Conservation (phyloP, 2,113 vertebrate species). For the Brachionichthys hirsutus region DNA sequence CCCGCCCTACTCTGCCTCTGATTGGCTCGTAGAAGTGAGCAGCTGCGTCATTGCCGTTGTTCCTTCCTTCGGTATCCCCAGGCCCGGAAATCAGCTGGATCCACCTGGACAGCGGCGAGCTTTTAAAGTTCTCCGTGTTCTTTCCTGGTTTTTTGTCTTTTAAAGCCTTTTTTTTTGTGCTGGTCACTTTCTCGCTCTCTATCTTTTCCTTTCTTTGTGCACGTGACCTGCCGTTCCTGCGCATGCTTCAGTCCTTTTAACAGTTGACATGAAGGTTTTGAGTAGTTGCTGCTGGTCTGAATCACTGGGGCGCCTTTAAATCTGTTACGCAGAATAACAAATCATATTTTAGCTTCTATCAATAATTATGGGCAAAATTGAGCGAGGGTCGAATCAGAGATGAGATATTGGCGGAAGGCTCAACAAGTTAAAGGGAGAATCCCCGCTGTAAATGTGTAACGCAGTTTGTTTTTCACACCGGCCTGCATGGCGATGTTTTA, state of each 20-base stretch:
- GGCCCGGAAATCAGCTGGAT: too few relatives aligned
- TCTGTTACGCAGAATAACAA: background rate
- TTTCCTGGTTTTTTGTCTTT: slow-evolving; percentile 21
- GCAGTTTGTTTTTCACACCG: background rate
- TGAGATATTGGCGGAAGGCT: background rate
- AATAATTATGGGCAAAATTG: slow-evolving; percentile 11
- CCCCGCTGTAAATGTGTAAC: background rate
- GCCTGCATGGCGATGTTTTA: slow-evolving; percentile 13
- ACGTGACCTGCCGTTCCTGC: too few relatives aligned
- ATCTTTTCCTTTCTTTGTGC: background rate
- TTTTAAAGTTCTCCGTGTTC: slow-evolving; percentile 23
- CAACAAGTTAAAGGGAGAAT: background rate
- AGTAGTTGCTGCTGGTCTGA: background rate
- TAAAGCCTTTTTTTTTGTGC: slow-evolving; percentile 11
- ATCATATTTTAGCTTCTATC: slow-evolving; percentile 4
- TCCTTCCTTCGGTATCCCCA: too few relatives aligned
- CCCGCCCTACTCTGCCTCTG: too few relatives aligned
- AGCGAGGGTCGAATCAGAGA: background rate
- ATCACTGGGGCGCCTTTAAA: slow-evolving; percentile 3
- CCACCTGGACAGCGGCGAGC: background rate
- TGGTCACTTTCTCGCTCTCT: background rate
- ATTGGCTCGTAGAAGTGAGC: background rate
- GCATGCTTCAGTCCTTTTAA: background rate
- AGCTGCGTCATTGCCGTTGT: background rate
- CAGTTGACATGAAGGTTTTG: background rate